A percentile compares a stretch with the other conserved stretches of the same genome.
phyloP scores from a whole-genome alignment of 2,888 invertebrate species.

The Sceliomorpha sp. region DNA sequence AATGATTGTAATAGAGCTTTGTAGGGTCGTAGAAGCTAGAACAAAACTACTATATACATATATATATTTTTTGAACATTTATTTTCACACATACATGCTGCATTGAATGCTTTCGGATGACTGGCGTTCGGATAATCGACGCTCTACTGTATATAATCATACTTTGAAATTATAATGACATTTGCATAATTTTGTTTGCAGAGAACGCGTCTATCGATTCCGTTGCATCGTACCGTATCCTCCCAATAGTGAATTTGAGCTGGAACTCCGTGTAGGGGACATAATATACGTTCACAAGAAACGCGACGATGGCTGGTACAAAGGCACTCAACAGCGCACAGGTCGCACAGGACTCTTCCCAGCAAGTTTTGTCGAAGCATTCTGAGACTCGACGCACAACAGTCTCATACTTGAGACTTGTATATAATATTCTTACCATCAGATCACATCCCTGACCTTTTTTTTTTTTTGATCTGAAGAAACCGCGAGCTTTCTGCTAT shows the following conservation, averaged over 20 bases:
- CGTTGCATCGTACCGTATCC: slow-evolving; percentile 97
- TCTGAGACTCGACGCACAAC: slow-evolving; percentile 79
- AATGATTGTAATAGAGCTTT: too few species aligned
- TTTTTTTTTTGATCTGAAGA: too few species aligned
- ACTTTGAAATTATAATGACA: too few species aligned
- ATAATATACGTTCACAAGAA: slow-evolving; percentile 95
- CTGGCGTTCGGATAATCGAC: too few species aligned
- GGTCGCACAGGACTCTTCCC: slow-evolving; percentile 97
- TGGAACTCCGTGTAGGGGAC: slow-evolving; percentile 94
- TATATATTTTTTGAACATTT: too few species aligned
- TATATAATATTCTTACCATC: slow-evolving; percentile 67
- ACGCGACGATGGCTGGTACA: slow-evolving; percentile 97
- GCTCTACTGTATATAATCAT: too few species aligned
- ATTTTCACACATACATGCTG: too few species aligned
- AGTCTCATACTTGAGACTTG: slow-evolving; percentile 78
- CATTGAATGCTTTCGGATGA: too few species aligned
- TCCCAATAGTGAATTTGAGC: slow-evolving; percentile 95
- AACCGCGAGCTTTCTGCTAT: neutral
- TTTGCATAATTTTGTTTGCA: slow-evolving; percentile 44
- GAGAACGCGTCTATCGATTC: slow-evolving; percentile 84
- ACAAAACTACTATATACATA: too few species aligned
- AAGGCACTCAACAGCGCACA: slow-evolving; percentile 93
- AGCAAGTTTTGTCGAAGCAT: slow-evolving; percentile 93
- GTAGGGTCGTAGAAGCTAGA: too few species aligned
- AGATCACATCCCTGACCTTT: neutral